phyloP scores from a whole-genome alignment of 2,888 invertebrate genomes.

The Scaptomyza cyrtandrae region DNA sequence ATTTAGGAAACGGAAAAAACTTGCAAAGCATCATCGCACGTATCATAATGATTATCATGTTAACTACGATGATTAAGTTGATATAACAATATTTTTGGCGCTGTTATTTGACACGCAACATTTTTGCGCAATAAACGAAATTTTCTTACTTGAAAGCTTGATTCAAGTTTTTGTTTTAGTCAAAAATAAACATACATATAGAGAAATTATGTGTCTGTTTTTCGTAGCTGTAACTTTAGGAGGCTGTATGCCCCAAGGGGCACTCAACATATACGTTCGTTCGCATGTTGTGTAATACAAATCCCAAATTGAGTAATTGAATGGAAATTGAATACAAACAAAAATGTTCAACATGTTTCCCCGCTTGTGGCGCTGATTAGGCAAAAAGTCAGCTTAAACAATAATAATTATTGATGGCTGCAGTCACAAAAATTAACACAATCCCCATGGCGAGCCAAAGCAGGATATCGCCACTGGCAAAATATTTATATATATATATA shows the following conservation, averaged over 20 bases:
- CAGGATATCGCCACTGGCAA: not conserved
- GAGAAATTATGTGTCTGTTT: conserved; percentile 8
- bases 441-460: not conserved
- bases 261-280: not conserved
- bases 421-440: conserved; percentile 18
- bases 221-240: conserved; percentile 45
- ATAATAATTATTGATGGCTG: conserved; percentile 31
- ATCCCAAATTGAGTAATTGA: conserved; percentile 29
- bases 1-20: conserved; percentile 39
- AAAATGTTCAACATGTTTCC: not conserved
- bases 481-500: not conserved
- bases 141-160: conserved; percentile 18
- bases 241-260: conserved; percentile 5
- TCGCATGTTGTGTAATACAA: conserved; percentile 9
- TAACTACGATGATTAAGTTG: conserved; percentile 4
- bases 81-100: conserved; percentile 11
- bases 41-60: conserved; percentile 3
- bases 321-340: conserved; percentile 52
- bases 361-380: conserved; percentile 31
- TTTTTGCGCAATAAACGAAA: conserved; percentile 35
- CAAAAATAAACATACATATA: not conserved
- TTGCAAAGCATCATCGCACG: conserved; percentile 20
- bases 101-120: conserved; percentile 24
- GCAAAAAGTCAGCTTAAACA: conserved; percentile 12
- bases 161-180: no score